Base-by-base conservation (phyloP, 2,113 vertebrate species). In the Apodemus sylvaticus region DNA sequence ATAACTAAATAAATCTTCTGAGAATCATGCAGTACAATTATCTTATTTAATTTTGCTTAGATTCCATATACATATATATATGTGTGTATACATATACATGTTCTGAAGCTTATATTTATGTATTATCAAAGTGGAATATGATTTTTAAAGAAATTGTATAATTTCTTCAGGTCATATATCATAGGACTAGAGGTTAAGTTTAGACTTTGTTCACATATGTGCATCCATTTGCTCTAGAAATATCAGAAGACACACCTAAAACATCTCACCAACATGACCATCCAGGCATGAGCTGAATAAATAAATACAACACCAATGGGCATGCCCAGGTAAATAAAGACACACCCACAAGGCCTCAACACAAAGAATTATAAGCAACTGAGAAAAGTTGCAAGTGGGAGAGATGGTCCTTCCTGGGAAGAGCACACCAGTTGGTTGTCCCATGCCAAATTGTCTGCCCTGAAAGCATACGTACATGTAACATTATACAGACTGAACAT, bases 11-110 rank as follows among this genome's bases (percentile, higher is more conserved):
- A 83, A 88, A 48, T 73, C 10, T 42, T 83, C 20, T 86, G 82
- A 39, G 17, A 53, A 60, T 5, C 83, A 96, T 5, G 29, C 13
- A 92, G 76, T 53, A 45, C 42, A 42, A 3, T 22, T 81, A 78
- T 71, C 60, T 82, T 78, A 71, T 17, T 83, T 94, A 81, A 93
- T 89, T 86, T 93, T 94, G 22, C 12, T 95, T 92, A 45, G 68
- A 89, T 91, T 91, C 71, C 31, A 89, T 60, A 60, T 60, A 60
- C 22, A 58, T 60, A 60, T 20, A 60, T 20, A 60, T 20, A 60
- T 60, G 14, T 24, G 24, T n/a, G n/a, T 58, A 58, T 58, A 58
- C 24, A 62, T 62, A 11, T 60, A 60, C 20, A 60, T 20, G 24
- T 60, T 36, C 51, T 68, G 3, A 95, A 70, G 13, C 34, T 62